Conservation (phyloP, 1,140 invertebrate genomes). For the Philotrypesis tridentata region DNA sequence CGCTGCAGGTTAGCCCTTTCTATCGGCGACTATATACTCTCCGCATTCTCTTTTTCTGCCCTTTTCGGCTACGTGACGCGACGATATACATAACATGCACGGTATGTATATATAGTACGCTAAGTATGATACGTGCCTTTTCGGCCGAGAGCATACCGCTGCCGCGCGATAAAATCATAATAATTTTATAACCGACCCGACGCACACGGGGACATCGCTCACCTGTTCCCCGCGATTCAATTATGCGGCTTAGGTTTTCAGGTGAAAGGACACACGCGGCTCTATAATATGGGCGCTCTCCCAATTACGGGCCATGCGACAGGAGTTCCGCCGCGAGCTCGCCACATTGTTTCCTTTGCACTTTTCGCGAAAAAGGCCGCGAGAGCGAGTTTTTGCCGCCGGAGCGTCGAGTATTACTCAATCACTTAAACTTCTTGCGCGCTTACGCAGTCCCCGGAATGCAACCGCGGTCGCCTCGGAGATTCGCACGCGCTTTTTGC, state of each 20-base stretch:
- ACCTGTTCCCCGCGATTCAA: no score
- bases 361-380: background rate
- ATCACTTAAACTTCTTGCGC: slow-evolving; percentile 13
- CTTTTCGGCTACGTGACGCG: background rate
- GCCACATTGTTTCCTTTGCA: background rate
- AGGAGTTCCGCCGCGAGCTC: no score
- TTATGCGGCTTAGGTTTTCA: background rate
- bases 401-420: slow-evolving; percentile 4
- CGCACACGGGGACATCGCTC: background rate
- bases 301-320: background rate
- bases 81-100: background rate
- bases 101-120: no score
- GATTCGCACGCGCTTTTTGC: background rate
- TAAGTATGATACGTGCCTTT: background rate
- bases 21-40: no score
- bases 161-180: background rate
- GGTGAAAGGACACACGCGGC: background rate
- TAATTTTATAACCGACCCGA: background rate
- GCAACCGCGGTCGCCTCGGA: background rate
- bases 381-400: slow-evolving; percentile 1
- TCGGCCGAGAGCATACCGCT: no score
- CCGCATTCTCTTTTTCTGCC: background rate
- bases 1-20: background rate
- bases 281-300: background rate
- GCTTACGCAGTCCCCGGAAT: slow-evolving; percentile 16